These are phyloP conservation scores for Rhea americana DNA, from an alignment of 2,113 vertebrate species.

Conservation along the genomic window DNA sequence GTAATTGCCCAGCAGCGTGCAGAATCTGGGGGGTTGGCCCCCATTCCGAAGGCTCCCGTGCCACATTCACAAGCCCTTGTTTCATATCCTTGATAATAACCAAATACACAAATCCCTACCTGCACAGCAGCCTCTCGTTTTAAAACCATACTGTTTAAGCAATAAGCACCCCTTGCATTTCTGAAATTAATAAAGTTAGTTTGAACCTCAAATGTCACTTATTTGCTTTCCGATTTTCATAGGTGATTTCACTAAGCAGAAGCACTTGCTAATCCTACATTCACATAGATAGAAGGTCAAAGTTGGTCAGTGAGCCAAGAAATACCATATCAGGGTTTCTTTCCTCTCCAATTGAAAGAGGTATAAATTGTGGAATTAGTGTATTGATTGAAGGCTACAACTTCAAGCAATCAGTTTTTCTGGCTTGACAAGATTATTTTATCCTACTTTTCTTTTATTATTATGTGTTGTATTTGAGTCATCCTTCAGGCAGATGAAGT, in stretches of 20 bases:
- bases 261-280: conserved; percentile 90
- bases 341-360: conserved; percentile 90
- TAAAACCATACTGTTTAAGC: conserved; percentile 12
- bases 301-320: conserved; percentile 99
- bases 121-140: not conserved
- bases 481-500: conserved; percentile 97
- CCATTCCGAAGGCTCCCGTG: not conserved
- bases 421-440: conserved; percentile 99
- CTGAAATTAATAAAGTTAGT: conserved; percentile 90
- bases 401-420: conserved; percentile 98
- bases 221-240: conserved; percentile 90
- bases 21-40: not conserved
- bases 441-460: conserved; percentile 99
- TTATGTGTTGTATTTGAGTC: conserved; percentile 99
- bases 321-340: conserved; percentile 98
- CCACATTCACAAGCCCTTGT: not conserved
- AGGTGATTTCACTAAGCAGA: conserved; percentile 92
- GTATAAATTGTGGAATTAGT: conserved; percentile 99
- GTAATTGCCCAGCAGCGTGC: accelerated
- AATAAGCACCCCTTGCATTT: conserved; percentile 62
- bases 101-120: not conserved
- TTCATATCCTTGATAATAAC: not conserved
- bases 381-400: conserved; percentile 96
- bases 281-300: conserved; percentile 95
- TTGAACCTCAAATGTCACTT: conserved; percentile 84